phyloP scores from a whole-genome alignment of 2,888 invertebrate species.

The Dione juno region DNA sequence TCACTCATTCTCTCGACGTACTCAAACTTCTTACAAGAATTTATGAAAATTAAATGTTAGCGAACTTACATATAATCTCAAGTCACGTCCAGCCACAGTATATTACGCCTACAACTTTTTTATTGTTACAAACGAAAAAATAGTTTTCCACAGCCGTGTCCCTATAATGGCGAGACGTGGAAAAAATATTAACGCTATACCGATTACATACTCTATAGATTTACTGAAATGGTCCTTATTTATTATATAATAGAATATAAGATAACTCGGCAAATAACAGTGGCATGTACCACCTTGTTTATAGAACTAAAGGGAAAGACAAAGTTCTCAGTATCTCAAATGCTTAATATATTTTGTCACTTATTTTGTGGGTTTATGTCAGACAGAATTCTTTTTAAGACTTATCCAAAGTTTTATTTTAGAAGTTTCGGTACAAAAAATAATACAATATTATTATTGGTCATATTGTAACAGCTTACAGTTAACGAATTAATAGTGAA shows the following conservation, averaged over 20 bases:
- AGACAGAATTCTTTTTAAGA: not conserved
- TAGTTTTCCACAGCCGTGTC: constrained; percentile 42
- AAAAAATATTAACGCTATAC: constrained; percentile 45
- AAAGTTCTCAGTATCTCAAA: constrained; percentile 30
- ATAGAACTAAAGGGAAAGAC: constrained; percentile 11
- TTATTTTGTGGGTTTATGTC: constrained; percentile 29
- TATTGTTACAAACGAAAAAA: constrained; percentile 44
- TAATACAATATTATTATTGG: too few relatives aligned
- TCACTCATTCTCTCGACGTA: too few relatives aligned
- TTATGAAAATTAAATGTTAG: not conserved
- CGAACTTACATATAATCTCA: constrained; percentile 28
- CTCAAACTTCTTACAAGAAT: not conserved
- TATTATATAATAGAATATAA: not conserved
- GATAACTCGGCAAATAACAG: not conserved
- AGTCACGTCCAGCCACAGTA: constrained; percentile 43
- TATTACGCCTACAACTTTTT: constrained; percentile 43
- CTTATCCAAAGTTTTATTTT: not conserved
- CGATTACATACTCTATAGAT: constrained; percentile 25
- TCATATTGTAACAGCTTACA: too few relatives aligned
- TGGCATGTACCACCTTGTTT: constrained; percentile 1
- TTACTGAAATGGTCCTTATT: constrained; percentile 22
- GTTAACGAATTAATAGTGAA: too few relatives aligned
- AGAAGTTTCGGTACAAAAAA: not conserved
- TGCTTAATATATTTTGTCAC: constrained; percentile 34
- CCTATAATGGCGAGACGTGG: constrained; percentile 40